A percentile compares a stretch with the other conserved stretches of the same genome.
Conservation (phyloP, 1,140 invertebrate species). For the Drosophila parvula region DNA sequence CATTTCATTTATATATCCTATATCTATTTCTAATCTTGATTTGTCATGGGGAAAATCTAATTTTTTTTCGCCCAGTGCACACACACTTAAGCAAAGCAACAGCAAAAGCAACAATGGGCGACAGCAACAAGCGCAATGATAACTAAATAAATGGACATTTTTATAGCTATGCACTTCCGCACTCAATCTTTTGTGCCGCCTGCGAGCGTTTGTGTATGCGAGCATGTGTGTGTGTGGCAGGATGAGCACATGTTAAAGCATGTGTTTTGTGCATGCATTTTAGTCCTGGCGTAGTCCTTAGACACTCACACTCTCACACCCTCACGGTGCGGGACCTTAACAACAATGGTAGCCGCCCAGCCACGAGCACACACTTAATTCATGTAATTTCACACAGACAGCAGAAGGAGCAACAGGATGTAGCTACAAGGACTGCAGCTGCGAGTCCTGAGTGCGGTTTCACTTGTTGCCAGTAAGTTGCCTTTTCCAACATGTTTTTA, state of each 20-base stretch:
- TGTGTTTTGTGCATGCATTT: constrained; percentile 67
- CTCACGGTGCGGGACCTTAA: constrained; percentile 29
- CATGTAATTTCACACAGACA: constrained; percentile 80
- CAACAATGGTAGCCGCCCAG: constrained; percentile 49
- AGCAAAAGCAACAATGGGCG: constrained; percentile 53
- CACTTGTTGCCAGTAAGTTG: constrained; percentile 76
- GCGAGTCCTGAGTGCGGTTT: constrained; percentile 62
- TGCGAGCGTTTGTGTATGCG: constrained; percentile 22
- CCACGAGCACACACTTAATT: constrained; percentile 74
- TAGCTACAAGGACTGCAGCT: constrained; percentile 36
- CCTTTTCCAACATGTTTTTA: constrained; percentile 30
- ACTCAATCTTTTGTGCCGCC: constrained; percentile 79
- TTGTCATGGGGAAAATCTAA: not conserved
- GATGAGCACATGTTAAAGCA: constrained; percentile 77
- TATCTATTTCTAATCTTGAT: not conserved
- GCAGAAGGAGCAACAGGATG: constrained; percentile 71
- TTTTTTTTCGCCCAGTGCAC: constrained; percentile 5
- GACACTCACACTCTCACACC: constrained; percentile 17
- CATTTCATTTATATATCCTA: not conserved
- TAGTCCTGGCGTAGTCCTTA: constrained; percentile 35
- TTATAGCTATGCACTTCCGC: constrained; percentile 83
- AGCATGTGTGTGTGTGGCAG: constrained; percentile 48
- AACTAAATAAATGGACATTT: constrained; percentile 83
- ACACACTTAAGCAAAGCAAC: constrained; percentile 28
- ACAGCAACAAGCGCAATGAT: constrained; percentile 81